A percentile compares a stretch with the other conserved stretches of the same genome.
These are phyloP conservation scores for Anas platyrhynchos DNA, from an alignment of 2,113 vertebrate genomes.

Conservation along the genomic window DNA sequence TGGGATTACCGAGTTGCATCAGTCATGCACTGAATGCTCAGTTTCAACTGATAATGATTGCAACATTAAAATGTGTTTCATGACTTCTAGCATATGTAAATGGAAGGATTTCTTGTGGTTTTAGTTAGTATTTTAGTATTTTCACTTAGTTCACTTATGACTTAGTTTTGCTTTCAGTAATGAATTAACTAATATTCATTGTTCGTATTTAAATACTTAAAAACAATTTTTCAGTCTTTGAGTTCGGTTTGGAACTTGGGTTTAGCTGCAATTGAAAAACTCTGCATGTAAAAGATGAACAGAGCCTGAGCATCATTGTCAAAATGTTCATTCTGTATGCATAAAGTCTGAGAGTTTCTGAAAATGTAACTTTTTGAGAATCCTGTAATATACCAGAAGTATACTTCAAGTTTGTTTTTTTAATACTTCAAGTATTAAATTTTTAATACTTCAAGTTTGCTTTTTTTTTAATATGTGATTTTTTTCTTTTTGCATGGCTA, in stretches of 20 bases:
- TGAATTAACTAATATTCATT: not conserved
- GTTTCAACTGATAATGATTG: not conserved
- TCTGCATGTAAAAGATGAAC: not conserved
- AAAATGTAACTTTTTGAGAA: not conserved
- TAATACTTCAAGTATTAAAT: not conserved
- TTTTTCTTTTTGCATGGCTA: slow-evolving; percentile 63
- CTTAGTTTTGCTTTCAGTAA: not conserved
- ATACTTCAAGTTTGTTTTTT: no score
- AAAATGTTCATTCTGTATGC: not conserved
- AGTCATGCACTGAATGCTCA: not conserved
- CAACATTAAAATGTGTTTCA: not conserved
- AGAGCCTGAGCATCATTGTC: not conserved
- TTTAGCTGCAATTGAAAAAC: not conserved
- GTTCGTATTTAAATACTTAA: not conserved
- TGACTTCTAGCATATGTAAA: not conserved
- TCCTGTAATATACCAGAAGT: no score
- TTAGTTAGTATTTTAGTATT: not conserved
- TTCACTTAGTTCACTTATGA: not conserved
- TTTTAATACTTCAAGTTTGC: no score
- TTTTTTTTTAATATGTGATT: not conserved
- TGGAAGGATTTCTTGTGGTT: not conserved
- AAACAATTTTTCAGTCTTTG: not conserved
- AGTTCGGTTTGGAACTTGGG: not conserved
- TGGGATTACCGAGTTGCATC: not conserved
- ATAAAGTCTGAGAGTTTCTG: not conserved